These are phyloP conservation scores for Hydrochoerus hydrochaeris DNA, from an alignment of 2,113 vertebrate species.

Conservation along the genomic window DNA sequence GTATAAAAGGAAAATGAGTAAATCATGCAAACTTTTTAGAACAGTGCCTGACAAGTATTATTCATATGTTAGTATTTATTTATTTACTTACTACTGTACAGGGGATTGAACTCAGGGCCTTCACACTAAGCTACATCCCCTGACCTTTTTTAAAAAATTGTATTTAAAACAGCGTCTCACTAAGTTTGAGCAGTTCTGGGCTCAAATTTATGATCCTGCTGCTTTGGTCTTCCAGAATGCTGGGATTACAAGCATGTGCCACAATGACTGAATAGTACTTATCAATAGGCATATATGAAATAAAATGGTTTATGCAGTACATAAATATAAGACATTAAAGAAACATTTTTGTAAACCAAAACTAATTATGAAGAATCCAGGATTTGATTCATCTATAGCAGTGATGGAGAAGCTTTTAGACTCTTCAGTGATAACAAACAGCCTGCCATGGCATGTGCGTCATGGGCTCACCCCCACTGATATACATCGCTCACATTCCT, in stretches of 20 bases:
- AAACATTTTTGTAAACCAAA: background rate
- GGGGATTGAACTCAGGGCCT: background rate
- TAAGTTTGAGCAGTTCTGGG: background rate
- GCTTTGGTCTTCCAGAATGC: background rate
- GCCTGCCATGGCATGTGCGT: background rate
- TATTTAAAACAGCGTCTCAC: background rate
- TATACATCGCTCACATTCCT: background rate
- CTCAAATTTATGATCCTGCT: background rate
- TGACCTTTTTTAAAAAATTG: background rate
- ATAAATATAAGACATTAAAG: conserved; percentile 20
- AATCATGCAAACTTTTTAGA: background rate
- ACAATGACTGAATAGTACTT: background rate
- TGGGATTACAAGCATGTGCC: background rate
- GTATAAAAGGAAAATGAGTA: background rate
- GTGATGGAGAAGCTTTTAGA: background rate
- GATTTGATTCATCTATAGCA: background rate
- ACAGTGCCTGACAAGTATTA: background rate
- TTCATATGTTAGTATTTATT: background rate
- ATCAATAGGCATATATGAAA: background rate
- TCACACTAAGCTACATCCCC: background rate
- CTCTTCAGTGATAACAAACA: background rate
- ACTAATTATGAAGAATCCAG: background rate
- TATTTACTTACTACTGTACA: background rate
- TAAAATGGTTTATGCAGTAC: background rate
- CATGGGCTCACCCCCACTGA: background rate